Evolutionary conservation across 2,113 vertebrate genomes (phyloP).

Genomic region (Neodontobutis hainanensis): DNA sequence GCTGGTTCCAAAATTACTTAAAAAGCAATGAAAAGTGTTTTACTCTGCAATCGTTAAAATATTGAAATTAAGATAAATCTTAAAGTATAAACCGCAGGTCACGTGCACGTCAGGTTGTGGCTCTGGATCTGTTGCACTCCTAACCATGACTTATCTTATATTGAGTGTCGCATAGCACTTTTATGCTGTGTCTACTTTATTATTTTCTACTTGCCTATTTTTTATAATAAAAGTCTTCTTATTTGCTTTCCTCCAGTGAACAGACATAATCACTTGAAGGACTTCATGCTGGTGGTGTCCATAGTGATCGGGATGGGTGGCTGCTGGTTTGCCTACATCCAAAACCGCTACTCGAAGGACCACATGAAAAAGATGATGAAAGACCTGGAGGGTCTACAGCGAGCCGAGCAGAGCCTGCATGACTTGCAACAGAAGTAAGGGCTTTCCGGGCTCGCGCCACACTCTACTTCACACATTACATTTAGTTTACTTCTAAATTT

Average conservation of each 20-base stretch:
- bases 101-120: too few species aligned
- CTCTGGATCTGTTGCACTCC: too few species aligned
- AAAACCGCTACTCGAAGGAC: slow-evolving; percentile 98
- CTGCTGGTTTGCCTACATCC: slow-evolving; percentile 99
- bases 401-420: slow-evolving; percentile 95
- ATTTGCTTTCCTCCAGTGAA: slow-evolving; percentile 81
- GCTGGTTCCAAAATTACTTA: too few species aligned
- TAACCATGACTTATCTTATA: too few species aligned
- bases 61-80: too few species aligned
- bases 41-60: too few species aligned
- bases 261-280: slow-evolving; percentile 95
- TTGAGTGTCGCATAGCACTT: slow-evolving; percentile 24
- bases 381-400: slow-evolving; percentile 95
- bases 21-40: too few species aligned
- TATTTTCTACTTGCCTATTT: background rate
- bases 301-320: slow-evolving; percentile 98
- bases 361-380: slow-evolving; percentile 99
- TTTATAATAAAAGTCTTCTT: background rate
- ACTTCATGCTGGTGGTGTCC: slow-evolving; percentile 98
- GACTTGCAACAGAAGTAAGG: slow-evolving; percentile 95
- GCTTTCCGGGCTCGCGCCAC: slow-evolving; percentile 7
- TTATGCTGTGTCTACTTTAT: slow-evolving; percentile 8
- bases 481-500: background rate
- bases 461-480: slow-evolving; percentile 8
- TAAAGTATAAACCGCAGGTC: too few species aligned